A percentile compares a stretch with the other conserved stretches of the same genome.
Evolutionary conservation across 2,797 vertebrate genomes (phyloP).

Genomic region (Strix occidentalis): DNA sequence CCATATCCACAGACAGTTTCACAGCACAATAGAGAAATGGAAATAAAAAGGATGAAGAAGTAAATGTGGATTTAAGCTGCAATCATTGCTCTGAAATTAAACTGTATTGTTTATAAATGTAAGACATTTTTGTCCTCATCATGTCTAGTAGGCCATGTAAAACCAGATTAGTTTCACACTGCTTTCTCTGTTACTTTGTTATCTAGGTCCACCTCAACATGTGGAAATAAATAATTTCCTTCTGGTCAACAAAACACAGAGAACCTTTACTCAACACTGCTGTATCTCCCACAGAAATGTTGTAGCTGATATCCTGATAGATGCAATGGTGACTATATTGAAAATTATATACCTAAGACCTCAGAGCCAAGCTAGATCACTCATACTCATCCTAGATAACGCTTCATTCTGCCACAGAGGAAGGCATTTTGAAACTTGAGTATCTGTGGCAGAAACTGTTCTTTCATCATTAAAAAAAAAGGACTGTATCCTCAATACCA

Average conservation of each 20-base stretch:
- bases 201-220: neutral
- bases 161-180: conserved; percentile 82
- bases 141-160: conserved; percentile 81
- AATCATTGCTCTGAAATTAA: conserved; percentile 71
- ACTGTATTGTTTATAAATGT: conserved; percentile 54
- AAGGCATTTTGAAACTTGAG: neutral
- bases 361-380: neutral
- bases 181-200: conserved; percentile 57
- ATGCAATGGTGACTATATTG: neutral
- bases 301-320: neutral
- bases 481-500: neutral
- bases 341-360: neutral
- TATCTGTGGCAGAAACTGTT: neutral
- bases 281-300: neutral
- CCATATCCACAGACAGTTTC: conserved; percentile 80
- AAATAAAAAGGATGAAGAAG: conserved; percentile 77
- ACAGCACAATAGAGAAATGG: conserved; percentile 80
- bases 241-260: conserved; percentile 40
- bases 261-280: neutral
- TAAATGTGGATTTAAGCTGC: conserved; percentile 74
- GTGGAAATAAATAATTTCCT: conserved; percentile 12
- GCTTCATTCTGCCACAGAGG: neutral
- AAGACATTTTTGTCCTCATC: conserved; percentile 64
- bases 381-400: neutral
- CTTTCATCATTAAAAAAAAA: neutral